phyloP scores from a whole-genome alignment of 2,888 invertebrate genomes.

The Drosophila imparisetae region DNA sequence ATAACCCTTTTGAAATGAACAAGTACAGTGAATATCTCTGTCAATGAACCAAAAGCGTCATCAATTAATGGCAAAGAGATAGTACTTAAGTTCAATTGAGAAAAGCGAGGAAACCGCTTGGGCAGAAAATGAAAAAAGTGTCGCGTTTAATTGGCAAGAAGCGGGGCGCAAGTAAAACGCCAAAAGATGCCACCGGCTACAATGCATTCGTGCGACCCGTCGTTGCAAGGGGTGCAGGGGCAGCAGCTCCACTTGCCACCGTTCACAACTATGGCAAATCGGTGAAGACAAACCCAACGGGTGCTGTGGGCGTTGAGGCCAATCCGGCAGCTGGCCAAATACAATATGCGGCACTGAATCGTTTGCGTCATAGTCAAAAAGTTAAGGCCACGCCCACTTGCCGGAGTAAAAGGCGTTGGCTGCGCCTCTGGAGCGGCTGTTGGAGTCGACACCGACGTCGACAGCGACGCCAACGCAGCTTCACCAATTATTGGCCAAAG shows the following conservation, averaged over 20 bases:
- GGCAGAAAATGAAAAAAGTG: conserved; percentile 75
- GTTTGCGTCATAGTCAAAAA: conserved; percentile 61
- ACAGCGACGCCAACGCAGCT: conserved; percentile 43
- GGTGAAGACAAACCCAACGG: conserved; percentile 38
- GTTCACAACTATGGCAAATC: conserved; percentile 75
- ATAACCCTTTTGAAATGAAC: background rate
- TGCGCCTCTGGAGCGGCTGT: conserved; percentile 40
- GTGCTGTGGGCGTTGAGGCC: conserved; percentile 9
- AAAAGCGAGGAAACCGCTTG: conserved; percentile 33
- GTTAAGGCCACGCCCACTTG: conserved; percentile 19
- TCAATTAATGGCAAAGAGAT: conserved; percentile 57
- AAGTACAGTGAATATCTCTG: background rate
- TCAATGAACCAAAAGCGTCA: conserved; percentile 16
- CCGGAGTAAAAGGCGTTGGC: conserved; percentile 31
- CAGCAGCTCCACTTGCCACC: conserved; percentile 46
- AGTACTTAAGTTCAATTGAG: conserved; percentile 43
- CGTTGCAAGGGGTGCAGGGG: conserved; percentile 7
- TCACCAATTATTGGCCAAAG: conserved; percentile 52
- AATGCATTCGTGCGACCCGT: conserved; percentile 55
- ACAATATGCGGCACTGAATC: conserved; percentile 80
- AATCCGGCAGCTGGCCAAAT: conserved; percentile 64
- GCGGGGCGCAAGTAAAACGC: conserved; percentile 50
- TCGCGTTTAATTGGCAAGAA: conserved; percentile 75
- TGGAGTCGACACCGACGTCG: conserved; percentile 14
- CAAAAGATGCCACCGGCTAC: conserved; percentile 66